phyloP scores from a whole-genome alignment of 2,888 invertebrate genomes.

The Drosophila quasianomalipes region DNA sequence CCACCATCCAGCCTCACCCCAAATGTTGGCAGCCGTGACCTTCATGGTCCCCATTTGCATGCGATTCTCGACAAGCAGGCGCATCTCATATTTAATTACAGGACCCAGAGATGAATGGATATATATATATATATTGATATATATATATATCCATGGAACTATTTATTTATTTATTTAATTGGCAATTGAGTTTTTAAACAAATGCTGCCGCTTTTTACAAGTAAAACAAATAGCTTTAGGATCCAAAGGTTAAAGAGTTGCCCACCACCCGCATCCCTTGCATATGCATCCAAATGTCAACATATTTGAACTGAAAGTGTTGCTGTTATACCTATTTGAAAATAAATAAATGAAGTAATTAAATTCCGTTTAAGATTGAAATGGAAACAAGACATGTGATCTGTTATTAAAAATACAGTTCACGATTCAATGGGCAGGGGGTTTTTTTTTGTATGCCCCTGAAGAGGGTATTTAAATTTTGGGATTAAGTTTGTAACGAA shows the following conservation, averaged over 20 bases:
- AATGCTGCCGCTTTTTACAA: background rate
- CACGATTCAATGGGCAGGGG: background rate
- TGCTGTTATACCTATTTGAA: background rate
- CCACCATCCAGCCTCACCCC: background rate
- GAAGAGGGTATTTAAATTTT: background rate
- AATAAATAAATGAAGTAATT: background rate
- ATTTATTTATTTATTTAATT: background rate
- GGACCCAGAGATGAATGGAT: background rate
- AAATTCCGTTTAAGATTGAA: background rate
- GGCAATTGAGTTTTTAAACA: background rate
- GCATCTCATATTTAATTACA: background rate
- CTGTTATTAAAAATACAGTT: background rate
- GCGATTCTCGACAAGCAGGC: background rate
- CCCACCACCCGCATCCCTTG: background rate
- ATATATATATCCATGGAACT: background rate
- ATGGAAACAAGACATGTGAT: background rate
- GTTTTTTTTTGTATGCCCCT: background rate
- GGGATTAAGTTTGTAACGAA: background rate
- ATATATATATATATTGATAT: background rate
- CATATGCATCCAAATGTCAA: background rate
- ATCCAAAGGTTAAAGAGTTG: background rate
- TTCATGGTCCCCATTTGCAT: slow-evolving; percentile 12
- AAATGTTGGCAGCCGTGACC: slow-evolving; percentile 24
- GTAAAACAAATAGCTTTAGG: background rate
- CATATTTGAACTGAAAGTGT: background rate